Conservation (phyloP, 2,113 vertebrate genomes). For the Mesocricetus auratus region DNA sequence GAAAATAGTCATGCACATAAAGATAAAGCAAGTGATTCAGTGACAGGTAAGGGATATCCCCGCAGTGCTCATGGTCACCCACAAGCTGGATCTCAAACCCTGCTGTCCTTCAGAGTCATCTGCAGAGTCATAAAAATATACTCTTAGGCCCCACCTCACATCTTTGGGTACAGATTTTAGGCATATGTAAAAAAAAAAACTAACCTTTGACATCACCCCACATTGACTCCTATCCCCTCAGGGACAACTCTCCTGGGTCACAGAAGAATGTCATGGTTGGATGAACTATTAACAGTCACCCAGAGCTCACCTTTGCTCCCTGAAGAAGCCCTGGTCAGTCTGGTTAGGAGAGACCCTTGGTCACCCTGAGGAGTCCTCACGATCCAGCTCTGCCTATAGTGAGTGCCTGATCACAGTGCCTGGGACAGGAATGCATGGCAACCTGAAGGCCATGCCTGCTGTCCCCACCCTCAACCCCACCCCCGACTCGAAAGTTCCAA, state of each 20-base stretch:
- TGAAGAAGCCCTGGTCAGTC: background rate
- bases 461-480: too few species aligned
- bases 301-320: background rate
- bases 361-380: background rate
- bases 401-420: too few species aligned
- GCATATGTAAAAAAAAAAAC: background rate
- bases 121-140: background rate
- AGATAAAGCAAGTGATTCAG: background rate
- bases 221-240: background rate
- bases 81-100: background rate
- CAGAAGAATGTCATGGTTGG: conserved; percentile 36
- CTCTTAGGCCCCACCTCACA: background rate
- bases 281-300: conserved; percentile 42
- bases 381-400: background rate
- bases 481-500: background rate
- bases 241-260: background rate
- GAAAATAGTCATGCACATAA: background rate
- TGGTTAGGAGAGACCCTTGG: background rate
- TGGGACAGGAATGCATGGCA: accelerated
- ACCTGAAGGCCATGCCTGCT: accelerated
- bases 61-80: background rate
- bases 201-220: background rate
- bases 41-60: background rate
- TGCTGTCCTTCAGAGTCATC: background rate
- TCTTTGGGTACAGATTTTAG: background rate